Conservation (phyloP, 2,888 invertebrate species). For the Carabus problematicus region DNA sequence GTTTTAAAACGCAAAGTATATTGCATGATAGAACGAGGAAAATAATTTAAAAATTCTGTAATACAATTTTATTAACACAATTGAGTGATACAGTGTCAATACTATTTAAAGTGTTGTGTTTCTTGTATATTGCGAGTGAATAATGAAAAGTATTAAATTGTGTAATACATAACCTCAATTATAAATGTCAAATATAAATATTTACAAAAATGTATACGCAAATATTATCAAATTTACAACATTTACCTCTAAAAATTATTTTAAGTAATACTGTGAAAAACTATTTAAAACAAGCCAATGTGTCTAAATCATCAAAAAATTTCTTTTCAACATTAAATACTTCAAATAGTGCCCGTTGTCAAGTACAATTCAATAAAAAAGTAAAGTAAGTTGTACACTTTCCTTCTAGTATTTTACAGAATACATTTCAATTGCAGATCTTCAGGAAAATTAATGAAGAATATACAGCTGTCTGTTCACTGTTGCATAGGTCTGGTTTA, state of each 20-base stretch:
- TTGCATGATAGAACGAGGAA: no score
- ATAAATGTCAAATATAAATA: conserved; percentile 24
- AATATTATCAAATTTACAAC: conserved; percentile 31
- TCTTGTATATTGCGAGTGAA: not conserved
- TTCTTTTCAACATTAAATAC: conserved; percentile 19
- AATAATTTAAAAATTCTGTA: no score
- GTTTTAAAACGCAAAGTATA: no score
- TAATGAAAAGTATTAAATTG: conserved; percentile 1
- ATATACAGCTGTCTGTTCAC: conserved; percentile 64
- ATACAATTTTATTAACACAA: no score
- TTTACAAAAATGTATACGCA: conserved; percentile 28
- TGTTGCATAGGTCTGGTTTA: conserved; percentile 64
- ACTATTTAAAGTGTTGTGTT: no score
- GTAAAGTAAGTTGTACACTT: not conserved
- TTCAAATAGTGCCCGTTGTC: conserved; percentile 3
- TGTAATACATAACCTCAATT: conserved; percentile 20
- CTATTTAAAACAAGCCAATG: conserved; percentile 14
- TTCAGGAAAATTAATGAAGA: conserved; percentile 60
- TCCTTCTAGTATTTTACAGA: not conserved
- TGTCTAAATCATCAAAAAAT: not conserved
- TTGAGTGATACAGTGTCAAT: no score
- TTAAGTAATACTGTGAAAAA: conserved; percentile 32
- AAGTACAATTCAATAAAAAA: conserved; percentile 15
- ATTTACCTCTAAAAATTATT: conserved; percentile 25
- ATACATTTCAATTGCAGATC: conserved; percentile 46